Evolutionary conservation across 2,113 vertebrate genomes (phyloP).

Genomic region (Gorilla gorilla): DNA sequence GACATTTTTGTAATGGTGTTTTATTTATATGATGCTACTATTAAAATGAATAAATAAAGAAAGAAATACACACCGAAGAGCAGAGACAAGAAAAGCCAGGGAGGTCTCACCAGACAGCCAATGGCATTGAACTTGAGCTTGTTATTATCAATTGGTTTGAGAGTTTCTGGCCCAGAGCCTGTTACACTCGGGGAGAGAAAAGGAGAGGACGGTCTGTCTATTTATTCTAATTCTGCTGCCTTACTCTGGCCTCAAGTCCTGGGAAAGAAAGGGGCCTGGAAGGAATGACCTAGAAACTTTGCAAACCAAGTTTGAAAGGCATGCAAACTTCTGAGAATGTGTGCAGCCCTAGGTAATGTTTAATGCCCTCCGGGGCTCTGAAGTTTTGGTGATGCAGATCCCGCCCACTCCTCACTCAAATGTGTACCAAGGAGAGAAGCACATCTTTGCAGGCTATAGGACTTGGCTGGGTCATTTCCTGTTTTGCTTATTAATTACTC

Average conservation of each 20-base stretch:
- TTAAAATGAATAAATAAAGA: constrained; percentile 81
- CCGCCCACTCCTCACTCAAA: too few species aligned
- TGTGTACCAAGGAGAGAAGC: not conserved
- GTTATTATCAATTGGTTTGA: constrained; percentile 60
- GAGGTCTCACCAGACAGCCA: constrained; percentile 44
- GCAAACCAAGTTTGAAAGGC: constrained; percentile 55
- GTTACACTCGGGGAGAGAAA: not conserved
- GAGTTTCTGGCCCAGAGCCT: constrained; percentile 69
- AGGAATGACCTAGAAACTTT: constrained; percentile 71
- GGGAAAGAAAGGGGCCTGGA: constrained; percentile 10
- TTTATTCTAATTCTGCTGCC: constrained; percentile 67
- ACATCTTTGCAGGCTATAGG: not conserved
- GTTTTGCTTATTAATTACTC: constrained; percentile 71
- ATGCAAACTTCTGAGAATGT: not conserved
- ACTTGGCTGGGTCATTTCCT: constrained; percentile 55
- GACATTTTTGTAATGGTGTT: constrained; percentile 83
- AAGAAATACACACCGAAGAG: constrained; percentile 59
- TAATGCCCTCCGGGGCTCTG: not conserved
- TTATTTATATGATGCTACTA: constrained; percentile 83
- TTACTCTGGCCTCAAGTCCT: constrained; percentile 14
- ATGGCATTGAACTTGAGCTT: constrained; percentile 53
- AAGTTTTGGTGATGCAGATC: not conserved
- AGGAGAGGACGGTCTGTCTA: not conserved
- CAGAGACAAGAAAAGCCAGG: constrained; percentile 53
- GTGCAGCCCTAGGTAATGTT: not conserved